Base-by-base conservation (phyloP, 1,140 invertebrate genomes). In the Drosophila ogumai region DNA sequence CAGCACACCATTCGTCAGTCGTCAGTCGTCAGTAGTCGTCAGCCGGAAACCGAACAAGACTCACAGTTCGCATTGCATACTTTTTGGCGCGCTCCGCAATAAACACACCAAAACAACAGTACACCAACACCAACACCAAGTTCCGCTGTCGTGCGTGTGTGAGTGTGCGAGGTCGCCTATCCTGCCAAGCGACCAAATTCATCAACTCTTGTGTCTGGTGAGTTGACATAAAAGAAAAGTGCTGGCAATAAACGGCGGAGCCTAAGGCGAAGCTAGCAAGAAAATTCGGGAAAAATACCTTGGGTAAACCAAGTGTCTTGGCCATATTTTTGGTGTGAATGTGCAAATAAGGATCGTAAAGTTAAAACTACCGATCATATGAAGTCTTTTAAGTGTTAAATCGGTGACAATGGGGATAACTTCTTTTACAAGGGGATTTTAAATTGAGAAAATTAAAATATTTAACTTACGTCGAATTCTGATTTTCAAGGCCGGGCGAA, bases 61-160 rank as follows among this genome's bases (percentile, higher is more conserved):
- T 63, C 43, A 40, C 34, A 49, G 68, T 71, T 79, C 77, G 84
- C 65, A 69, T 77, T 84, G 82, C 84, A 88, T 80, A 88, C 47
- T 71, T 87, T 87, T 87, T 87, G 82, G 82, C 82, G 82, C 82
- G 82, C 80, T 52, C 9, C 58, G 60, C 41, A 77, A 49, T 55
- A 64, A 43, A 84, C 73, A 63, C 46, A 61, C 31, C n/a, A 47
- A 44, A 22, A 63, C 28, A 34, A 25, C 22, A 47, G 10, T 31
- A 43, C 68, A 52, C 36, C 60, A 50, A 63, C 41, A 63, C 25
- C 6, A 10, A 65, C 28, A 69, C 31, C n/a, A 59, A 49, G 47
- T 22, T 46, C 43, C 34, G 19, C 41, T 32, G 25, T 25, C 17
- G 52, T 28, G 56, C 19, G 46, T 22, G 67, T 56, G 43, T 32